Base-by-base conservation (phyloP, 2,888 invertebrate genomes). In the Lasioglossum morio region DNA sequence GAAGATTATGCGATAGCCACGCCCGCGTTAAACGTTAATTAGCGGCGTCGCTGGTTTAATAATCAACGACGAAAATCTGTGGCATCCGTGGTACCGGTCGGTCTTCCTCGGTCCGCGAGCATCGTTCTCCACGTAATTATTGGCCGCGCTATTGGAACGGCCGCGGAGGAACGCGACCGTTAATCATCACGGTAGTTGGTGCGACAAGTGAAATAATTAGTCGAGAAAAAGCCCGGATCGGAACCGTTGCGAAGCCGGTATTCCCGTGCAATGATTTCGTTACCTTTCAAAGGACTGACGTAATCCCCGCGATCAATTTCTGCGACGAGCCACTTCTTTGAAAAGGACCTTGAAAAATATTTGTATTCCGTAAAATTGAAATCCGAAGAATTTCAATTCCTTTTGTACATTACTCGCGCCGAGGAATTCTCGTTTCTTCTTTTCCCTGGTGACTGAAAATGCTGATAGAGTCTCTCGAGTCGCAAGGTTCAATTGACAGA, bases 201-300 rank as follows among this genome's bases (percentile, higher is more conserved):
- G 81, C 86, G 86, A 78, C 86, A 81, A 86, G 81, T 79, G 81
- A 79, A 78, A 86, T 86, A 79, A 85, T 85, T 81, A 79, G 48
- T 16, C 46, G 34, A 53, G 77, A n/a, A 84, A 74, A 77, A 77
- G 70, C 19, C 57, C 43, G 72, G 60, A 84, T 79, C 76, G 66
- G 30, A 69, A 74, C 72, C 72, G 76, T 63, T 72, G 40, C 53
- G 27, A 43, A 30, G 43, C 34, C 43, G 30, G 40, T 60, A 34
- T 34, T 23, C 19, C 30, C 40, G 37, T 16, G 53, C 73, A 19
- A 4, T n/a, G 76, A 77, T 77, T 81, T 73, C 76, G 43, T 82
- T 70, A 7, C 53, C 69, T 16, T 16, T n/a, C 63, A 4, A 30
- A 34, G 27, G 19, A 16, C 23, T 19, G 69, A 37, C 74, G 80